Evolutionary conservation across 2,888 invertebrate genomes (phyloP), one percentile per base, ranked within the genome.

Genomic region (Sminthurinus aureus): DNA sequence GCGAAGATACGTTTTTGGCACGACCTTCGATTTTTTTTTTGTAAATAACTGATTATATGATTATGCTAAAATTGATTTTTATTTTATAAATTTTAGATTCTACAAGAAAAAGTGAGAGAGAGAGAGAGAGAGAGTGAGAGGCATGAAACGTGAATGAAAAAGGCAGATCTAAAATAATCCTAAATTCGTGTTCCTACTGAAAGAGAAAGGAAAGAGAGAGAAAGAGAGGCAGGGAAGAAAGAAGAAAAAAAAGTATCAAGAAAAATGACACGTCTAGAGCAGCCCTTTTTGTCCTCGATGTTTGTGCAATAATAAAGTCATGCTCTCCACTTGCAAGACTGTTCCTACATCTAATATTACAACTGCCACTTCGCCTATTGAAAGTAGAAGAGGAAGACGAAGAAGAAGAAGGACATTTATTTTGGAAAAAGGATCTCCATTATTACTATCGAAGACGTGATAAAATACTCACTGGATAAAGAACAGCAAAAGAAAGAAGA

Each of bases 211-310:
- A n/a, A n/a, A 38, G 38, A 38, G 38, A 38, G 38, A 38, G 38
- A 38, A n/a, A 38, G 38, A 38, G 38, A 38, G 38, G 6, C 3
- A 38, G 74, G 12, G 58, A 38, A 38, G 38, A 38, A 79, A n/a
- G 69, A n/a, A 9, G 67, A 20, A 79, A 38, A 79, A 79, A 13
- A 69, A 67, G 15, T 24, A 52, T 50, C 50, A 69, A 69, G 79
- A 79, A 69, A 69, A 79, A 79, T 79, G 79, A 69, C 79, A 69
- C 67, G 79, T 79, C 79, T 13, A 50, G 67, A 79, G 50, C 79
- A 79, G 69, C 79, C 79, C 69, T 67, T 69, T 79, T 51, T 69
- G 51, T 79, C 67, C 79, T 24, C 79, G n/a, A 18, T 51, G 26
- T 26, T 50, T 67, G 26, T 69, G 79, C 69, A 51, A 38, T 38